Base-by-base conservation (phyloP, 92 coral and sea anemone genomes). In the Umimayanthus chanpuru region DNA sequence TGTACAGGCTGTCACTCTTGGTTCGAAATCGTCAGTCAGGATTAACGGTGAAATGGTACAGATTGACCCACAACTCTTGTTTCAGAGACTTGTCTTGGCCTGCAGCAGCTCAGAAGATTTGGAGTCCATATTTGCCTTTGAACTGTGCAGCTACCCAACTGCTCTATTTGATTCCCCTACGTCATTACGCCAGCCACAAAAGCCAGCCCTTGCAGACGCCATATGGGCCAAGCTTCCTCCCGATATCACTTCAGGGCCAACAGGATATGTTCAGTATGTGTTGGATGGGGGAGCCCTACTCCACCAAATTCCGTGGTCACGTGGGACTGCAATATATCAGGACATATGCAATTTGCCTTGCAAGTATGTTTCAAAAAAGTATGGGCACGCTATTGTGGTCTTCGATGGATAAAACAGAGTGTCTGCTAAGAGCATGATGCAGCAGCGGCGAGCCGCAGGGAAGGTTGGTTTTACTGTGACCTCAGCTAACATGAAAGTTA, bases 131-230 rank as follows among this genome's bases (percentile, higher is more conserved):
- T 10, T 47, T 10, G 4, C 9, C 53, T 4, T 4, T 47, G 10
- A 47, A 10, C 53, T 47, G 53, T 47, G 53, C 9, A 47, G 53
- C 53, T 47, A 47, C 53, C 53, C 9, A 10, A 10, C 53, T 4
- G 53, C 53, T 4, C 5, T 47, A 10, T 47, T 47, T 47, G 53
- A 47, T 10, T 4, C 53, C 53, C 53, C 92, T 4, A 50, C 68
- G 82, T 43, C 61, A 76, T 15, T 76, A 10, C 12, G 86, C 21
- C 56, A 39, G 53, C 47, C 92, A 29, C 85, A 84, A 21, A 91
- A 88, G 55, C 89, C 86, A 89, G 92, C 32, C 4, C 92, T 88
- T 11, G 87, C 88, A 2, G 93, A 91, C 41, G 93, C 92, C 1
- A 39, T 89, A 9, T 91, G 80, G 88, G 41, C 91, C 14, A 82